A percentile compares a stretch with the other conserved stretches of the same genome.
Evolutionary conservation across 2,113 vertebrate genomes (phyloP).

Genomic region (Pseudopipra pipra): DNA sequence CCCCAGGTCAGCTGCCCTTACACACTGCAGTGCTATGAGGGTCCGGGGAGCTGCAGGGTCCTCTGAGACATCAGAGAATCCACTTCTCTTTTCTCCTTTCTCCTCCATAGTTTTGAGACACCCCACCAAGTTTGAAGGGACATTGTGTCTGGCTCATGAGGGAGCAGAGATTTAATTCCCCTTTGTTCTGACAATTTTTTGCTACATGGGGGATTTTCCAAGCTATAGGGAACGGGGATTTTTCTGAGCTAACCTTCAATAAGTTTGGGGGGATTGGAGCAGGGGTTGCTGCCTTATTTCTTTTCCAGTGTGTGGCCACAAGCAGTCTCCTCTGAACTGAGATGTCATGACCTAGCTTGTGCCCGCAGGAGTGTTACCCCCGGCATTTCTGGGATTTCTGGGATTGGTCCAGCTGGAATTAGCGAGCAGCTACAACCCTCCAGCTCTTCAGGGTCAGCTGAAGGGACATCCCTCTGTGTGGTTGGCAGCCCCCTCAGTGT

Average conservation of each 20-base stretch:
- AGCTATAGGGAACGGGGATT: background rate
- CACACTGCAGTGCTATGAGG: background rate
- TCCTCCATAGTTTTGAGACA: background rate
- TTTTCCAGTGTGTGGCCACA: background rate
- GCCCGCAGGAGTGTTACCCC: background rate
- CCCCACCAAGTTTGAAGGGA: background rate
- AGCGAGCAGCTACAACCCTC: background rate
- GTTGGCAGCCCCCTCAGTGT: rapidly evolving
- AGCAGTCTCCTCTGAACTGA: background rate
- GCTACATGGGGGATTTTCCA: background rate
- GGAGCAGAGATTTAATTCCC: background rate
- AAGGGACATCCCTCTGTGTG: rapidly evolving
- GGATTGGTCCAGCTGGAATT: background rate
- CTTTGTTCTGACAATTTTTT: background rate
- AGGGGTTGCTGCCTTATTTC: background rate
- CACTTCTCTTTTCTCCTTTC: background rate
- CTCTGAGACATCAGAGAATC: background rate
- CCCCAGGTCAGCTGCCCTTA: background rate
- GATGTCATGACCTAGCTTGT: background rate
- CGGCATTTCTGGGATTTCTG: rapidly evolving
- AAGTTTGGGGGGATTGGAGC: background rate
- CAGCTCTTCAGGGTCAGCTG: background rate
- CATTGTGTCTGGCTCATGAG: background rate
- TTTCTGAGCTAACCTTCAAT: background rate
- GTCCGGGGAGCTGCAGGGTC: background rate